A percentile compares a stretch with the other conserved stretches of the same genome.
phyloP scores from a whole-genome alignment of 2,797 vertebrate species.

The Notoglanidium macrostoma region DNA sequence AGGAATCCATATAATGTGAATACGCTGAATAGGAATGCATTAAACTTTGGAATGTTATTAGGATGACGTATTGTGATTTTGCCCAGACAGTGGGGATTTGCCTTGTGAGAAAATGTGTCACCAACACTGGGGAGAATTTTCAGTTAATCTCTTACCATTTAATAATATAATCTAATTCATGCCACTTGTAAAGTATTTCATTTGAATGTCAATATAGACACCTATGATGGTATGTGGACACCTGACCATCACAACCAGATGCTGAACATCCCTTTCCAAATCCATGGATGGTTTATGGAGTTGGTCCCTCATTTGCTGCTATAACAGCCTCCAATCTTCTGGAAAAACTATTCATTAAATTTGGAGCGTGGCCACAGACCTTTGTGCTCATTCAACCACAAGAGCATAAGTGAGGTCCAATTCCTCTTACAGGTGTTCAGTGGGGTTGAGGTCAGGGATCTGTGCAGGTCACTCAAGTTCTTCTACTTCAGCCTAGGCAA shows the following conservation, averaged over 20 bases:
- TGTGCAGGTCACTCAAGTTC: neutral
- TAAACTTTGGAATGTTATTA: slow-evolving; percentile 24
- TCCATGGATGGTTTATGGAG: neutral
- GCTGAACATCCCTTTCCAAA: neutral
- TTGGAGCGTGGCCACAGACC: too few species aligned
- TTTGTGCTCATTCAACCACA: neutral
- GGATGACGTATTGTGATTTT: slow-evolving; percentile 19
- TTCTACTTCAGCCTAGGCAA: neutral
- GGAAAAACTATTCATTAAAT: neutral
- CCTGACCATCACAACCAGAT: neutral
- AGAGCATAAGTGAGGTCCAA: neutral
- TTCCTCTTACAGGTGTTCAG: neutral
- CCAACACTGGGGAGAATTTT: neutral
- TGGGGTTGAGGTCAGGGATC: neutral
- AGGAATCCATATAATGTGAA: slow-evolving; percentile 8
- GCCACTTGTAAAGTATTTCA: neutral
- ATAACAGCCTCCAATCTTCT: neutral
- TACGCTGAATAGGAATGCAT: slow-evolving; percentile 9
- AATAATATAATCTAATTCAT: neutral
- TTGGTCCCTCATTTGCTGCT: neutral
- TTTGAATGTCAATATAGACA: neutral
- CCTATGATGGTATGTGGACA: neutral
- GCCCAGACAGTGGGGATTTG: neutral
- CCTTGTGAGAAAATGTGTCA: neutral
- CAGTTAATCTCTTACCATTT: neutral